Conservation (phyloP, 2,113 vertebrate species). For the Erythrolamprus reginae region DNA sequence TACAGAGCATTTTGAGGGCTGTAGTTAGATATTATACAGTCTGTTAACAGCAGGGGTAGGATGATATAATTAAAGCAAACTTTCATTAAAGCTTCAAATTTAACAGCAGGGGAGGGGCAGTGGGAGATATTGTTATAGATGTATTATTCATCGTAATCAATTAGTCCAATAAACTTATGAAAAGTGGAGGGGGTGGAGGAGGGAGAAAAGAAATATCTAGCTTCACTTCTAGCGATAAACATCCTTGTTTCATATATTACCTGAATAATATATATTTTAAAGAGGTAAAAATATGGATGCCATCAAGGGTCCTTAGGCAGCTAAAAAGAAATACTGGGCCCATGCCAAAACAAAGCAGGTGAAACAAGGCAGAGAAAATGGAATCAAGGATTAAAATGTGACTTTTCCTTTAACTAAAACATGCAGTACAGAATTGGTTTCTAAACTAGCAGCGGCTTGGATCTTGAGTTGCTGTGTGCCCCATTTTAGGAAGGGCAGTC, state of each 20-base stretch:
- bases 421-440: neutral
- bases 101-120: conserved; percentile 28
- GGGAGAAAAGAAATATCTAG: neutral
- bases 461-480: neutral
- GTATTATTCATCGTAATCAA: conserved; percentile 28
- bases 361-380: neutral
- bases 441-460: neutral
- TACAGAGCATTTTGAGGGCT: conserved; percentile 18
- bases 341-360: neutral
- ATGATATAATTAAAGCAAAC: conserved; percentile 36
- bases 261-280: neutral
- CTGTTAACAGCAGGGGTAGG: conserved; percentile 21
- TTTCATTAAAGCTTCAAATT: conserved; percentile 43
- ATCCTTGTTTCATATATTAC: neutral
- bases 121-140: conserved; percentile 38
- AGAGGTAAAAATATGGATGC: neutral
- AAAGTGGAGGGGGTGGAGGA: neutral
- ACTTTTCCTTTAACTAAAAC: neutral
- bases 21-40: conserved; percentile 27
- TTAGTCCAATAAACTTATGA: conserved; percentile 25
- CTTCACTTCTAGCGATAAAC: neutral
- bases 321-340: neutral
- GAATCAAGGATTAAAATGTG: neutral
- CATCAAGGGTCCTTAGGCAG: neutral
- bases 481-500: neutral